Base-by-base conservation (phyloP, 2,888 invertebrate genomes). In the Andrena marginata region DNA sequence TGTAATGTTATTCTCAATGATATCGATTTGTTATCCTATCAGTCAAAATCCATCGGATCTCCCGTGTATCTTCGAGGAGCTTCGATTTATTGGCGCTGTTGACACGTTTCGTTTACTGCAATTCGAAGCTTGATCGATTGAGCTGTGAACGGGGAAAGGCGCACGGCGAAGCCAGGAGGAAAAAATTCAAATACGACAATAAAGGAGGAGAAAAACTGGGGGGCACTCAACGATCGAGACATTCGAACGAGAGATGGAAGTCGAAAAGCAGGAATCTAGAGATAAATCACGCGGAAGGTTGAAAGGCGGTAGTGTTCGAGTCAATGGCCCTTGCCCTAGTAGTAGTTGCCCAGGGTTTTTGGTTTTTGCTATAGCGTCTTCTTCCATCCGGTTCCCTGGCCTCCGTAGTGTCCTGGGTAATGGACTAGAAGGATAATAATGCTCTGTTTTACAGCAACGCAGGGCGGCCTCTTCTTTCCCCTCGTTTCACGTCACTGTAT, bases 371-470 rank as follows among this genome's bases (percentile, higher is more conserved):
- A 64, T 67, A 78, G 85, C 81, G 85, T 85, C 83, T 87, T 76
- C 82, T 84, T 84, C 76, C 85, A 85, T 77, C 82, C 86, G 77
- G 84, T 82, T 86, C 86, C 89, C 81, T 86, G 80, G 85, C 90
- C 90, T 88, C 85, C 87, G 80, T 87, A 89, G 90, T 90, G 90
- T 89, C 87, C 91, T 89, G 91, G 92, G 90, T 92, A 92, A 92
- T 92, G 92, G 92, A 90, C 90, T 92, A 92, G 92, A 92, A 92
- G 91, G 91, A 92, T 92, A 92, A 92, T 92, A 92, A 92, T 91
- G 91, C 90, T 92, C 90, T 91, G 92, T 92, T 91, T 92, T 92
- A 91, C 92, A 92, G 90, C 87, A 85, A 80, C 87, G 84, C 81
- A 85, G 87, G 84, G 85, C 85, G 74, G 80, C 86, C 85, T 76